Percentiles rank a stretch among this genome's conserved stretches.
Conservation (phyloP, 2,888 invertebrate species). For the Erpobdella octoculata region DNA sequence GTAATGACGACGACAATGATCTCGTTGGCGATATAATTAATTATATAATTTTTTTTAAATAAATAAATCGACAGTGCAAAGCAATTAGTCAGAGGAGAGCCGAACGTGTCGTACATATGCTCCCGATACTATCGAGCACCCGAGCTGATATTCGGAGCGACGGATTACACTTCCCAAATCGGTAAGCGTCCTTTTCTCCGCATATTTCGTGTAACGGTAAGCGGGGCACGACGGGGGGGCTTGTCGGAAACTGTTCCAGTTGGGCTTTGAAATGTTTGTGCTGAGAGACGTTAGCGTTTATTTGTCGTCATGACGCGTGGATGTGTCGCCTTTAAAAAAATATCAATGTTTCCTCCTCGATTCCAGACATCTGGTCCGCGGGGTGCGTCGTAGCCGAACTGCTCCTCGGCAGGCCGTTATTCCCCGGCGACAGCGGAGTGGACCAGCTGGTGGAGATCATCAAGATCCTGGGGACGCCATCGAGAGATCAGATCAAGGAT, state of each 20-base stretch:
- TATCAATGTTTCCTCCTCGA: background rate
- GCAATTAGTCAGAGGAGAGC: slow-evolving; percentile 88
- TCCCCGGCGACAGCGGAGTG: slow-evolving; percentile 96
- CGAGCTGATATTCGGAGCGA: slow-evolving; percentile 98
- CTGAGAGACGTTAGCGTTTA: background rate
- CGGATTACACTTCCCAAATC: slow-evolving; percentile 91
- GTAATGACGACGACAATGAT: background rate
- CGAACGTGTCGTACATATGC: slow-evolving; percentile 98
- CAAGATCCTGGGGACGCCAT: slow-evolving; percentile 92
- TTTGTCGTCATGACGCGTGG: background rate
- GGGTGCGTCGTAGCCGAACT: slow-evolving; percentile 97
- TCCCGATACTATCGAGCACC: slow-evolving; percentile 97
- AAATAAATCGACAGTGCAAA: slow-evolving; percentile 68
- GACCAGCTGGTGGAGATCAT: slow-evolving; percentile 99
- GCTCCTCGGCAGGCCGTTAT: slow-evolving; percentile 92
- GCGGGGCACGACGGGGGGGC: no score
- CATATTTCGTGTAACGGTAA: no score
- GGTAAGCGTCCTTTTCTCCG: slow-evolving; percentile 58
- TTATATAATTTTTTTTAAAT: background rate
- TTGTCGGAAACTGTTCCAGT: background rate
- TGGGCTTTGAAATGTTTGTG: background rate
- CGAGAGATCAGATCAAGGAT: slow-evolving; percentile 96
- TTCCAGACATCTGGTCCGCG: slow-evolving; percentile 89
- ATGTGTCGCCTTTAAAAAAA: no score
- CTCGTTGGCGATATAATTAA: background rate